Evolutionary conservation across 1,140 invertebrate species (phyloP), one percentile per base, ranked within the genome.

Genomic region (Steinernema khuongi): DNA sequence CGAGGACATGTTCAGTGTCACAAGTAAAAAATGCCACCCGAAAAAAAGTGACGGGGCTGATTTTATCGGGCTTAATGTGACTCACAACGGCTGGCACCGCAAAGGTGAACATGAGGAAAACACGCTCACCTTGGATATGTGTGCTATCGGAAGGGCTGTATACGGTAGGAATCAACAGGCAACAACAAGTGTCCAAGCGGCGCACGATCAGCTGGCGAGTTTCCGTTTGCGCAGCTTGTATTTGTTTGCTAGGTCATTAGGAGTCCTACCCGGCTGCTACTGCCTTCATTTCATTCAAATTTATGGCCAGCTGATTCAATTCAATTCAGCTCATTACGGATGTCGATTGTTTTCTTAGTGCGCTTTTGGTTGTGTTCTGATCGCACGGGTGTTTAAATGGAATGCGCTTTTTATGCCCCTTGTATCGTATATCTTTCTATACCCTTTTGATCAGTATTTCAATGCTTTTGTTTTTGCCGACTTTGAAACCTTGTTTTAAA

Each of bases 161-260:
- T 7, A n/a, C 36, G 36, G 7, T 41, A 7, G 36, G n/a, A n/a
- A 41, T 11, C 36, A n/a, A 22, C 50, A 22, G 7, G 14, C 50
- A 60, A 60, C 50, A 60, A 60, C 50, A 60, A 22, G 26, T 60
- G 50, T 22, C 22, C 36, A 7, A 17, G 50, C 22, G 7, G 4
- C 4, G 14, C 26, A 14, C 7, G 26, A 26, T 60, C 50, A 60
- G 50, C 14, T 60, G 50, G 50, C 50, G 19, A 14, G 19, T 60
- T 60, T 60, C 50, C 50, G 50, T 60, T 60, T 60, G 50, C 50
- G 50, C 50, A 60, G 50, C 50, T 60, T 60, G 14, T 60, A 22
- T 60, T 60, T 60, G 50, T 26, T 4, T 2, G 14, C 50, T 26
- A 22, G 50, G 50, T 60, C 50, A 60, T 60, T 60, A 60, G n/a